A percentile compares a stretch with the other conserved stretches of the same genome.
phyloP scores from a whole-genome alignment of 2,797 vertebrate species.

The Ceryle rudis region DNA sequence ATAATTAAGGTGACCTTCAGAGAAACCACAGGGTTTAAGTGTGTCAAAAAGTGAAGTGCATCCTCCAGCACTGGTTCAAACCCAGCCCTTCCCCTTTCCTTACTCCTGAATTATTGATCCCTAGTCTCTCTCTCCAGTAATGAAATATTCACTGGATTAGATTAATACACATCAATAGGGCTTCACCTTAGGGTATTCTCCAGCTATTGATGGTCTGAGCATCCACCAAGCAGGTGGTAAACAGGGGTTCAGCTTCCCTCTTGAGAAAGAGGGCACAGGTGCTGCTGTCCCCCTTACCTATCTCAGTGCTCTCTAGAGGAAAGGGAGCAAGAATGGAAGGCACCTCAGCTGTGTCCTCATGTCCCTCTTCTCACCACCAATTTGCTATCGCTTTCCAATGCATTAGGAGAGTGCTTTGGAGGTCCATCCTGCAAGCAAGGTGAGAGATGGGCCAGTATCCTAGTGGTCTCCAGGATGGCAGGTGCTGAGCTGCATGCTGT shows the following conservation, averaged over 20 bases:
- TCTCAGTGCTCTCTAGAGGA: background rate
- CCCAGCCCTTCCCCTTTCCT: background rate
- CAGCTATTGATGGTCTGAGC: background rate
- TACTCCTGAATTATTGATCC: constrained; percentile 54
- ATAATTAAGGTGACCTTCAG: background rate
- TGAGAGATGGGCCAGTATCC: background rate
- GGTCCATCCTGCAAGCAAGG: background rate
- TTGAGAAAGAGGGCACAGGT: rapidly evolving
- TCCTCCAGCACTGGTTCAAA: background rate
- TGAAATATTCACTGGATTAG: constrained; percentile 43
- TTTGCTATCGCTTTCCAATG: background rate
- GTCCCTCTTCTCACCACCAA: background rate
- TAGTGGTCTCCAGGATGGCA: rapidly evolving
- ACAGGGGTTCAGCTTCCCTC: background rate
- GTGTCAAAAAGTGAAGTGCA: background rate
- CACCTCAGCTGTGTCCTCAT: background rate
- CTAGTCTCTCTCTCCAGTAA: background rate
- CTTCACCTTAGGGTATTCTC: background rate
- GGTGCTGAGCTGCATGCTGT: background rate
- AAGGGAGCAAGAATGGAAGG: background rate
- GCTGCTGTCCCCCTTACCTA: background rate
- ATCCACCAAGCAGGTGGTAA: background rate
- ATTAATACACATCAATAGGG: constrained; percentile 16
- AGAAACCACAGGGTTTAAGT: background rate
- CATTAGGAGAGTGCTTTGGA: background rate